Conservation (phyloP, 1,140 invertebrate genomes). For the Orchesella cincta region DNA sequence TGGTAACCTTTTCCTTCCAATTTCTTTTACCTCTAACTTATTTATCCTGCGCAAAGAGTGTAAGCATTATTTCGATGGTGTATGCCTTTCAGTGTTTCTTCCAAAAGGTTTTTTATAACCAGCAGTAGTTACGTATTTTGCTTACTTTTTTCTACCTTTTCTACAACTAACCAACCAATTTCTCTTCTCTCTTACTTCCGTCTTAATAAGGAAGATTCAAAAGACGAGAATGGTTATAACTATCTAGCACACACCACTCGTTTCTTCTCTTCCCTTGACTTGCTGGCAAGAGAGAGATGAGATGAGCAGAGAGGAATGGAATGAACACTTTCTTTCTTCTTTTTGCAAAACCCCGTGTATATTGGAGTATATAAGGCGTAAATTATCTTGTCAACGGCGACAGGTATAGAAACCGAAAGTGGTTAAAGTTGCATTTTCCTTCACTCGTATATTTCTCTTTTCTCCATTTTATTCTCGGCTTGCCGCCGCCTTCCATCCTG, state of each 20-base stretch:
- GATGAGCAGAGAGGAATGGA: background rate
- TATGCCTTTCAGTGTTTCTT: too few species aligned
- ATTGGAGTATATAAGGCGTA: slow-evolving; percentile 12
- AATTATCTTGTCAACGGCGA: slow-evolving; percentile 23
- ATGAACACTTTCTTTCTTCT: background rate
- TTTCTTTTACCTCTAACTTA: too few species aligned
- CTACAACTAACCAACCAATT: background rate
- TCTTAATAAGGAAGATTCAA: background rate
- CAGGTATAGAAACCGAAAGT: slow-evolving; percentile 10
- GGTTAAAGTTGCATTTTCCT: slow-evolving; percentile 11
- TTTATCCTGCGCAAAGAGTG: too few species aligned
- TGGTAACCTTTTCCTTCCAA: too few species aligned
- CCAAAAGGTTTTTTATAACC: too few species aligned
- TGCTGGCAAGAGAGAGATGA: background rate
- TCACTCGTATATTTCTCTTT: background rate
- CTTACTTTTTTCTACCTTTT: too few species aligned
- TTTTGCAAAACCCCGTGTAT: background rate
- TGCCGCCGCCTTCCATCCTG: background rate
- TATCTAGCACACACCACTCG: too few species aligned
- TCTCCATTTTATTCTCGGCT: slow-evolving; percentile 1
- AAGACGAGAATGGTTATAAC: too few species aligned
- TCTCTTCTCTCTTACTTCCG: background rate
- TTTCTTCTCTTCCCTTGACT: too few species aligned
- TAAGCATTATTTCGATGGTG: too few species aligned
- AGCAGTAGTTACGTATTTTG: too few species aligned